Evolutionary conservation across 2,888 invertebrate genomes (phyloP).

Genomic region (Pachycephus smyrnensis): DNA sequence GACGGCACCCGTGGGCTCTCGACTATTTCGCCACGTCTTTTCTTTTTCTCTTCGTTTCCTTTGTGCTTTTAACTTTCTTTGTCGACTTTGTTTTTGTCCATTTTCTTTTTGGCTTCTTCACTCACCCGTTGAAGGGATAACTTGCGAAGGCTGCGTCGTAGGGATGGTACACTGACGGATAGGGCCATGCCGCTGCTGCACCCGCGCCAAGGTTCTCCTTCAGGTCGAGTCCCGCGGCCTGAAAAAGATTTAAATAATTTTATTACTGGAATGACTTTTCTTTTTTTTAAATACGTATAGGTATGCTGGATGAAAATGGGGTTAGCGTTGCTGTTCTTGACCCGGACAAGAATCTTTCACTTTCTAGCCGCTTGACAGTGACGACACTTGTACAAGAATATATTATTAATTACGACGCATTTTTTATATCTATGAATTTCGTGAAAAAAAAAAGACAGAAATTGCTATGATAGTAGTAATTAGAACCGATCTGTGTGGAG

Average conservation of each 20-base stretch:
- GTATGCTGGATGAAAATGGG: too few species aligned
- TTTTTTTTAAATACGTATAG: too few species aligned
- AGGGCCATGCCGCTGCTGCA: conserved; percentile 87
- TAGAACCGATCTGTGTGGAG: conserved; percentile 39
- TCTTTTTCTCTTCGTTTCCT: neutral
- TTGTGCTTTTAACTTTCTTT: neutral
- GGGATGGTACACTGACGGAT: conserved; percentile 92
- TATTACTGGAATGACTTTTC: neutral
- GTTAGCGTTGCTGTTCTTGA: too few species aligned
- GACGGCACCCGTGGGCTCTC: neutral
- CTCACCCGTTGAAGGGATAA: conserved; percentile 96
- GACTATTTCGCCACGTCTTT: neutral
- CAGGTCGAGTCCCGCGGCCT: conserved; percentile 88
- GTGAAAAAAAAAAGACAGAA: too few species aligned
- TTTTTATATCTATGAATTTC: too few species aligned
- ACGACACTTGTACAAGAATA: too few species aligned
- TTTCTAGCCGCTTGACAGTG: too few species aligned
- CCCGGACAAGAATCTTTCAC: too few species aligned
- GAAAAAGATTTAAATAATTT: conserved; percentile 56
- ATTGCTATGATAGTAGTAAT: conserved; percentile 35
- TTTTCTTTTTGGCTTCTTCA: conserved; percentile 38
- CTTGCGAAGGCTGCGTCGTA: conserved; percentile 94
- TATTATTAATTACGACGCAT: too few species aligned
- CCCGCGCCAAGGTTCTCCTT: conserved; percentile 89
- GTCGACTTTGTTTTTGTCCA: neutral